A percentile compares a stretch with the other conserved stretches of the same genome.
Conservation (phyloP, 2,113 vertebrate species). For the Garra rufa region DNA sequence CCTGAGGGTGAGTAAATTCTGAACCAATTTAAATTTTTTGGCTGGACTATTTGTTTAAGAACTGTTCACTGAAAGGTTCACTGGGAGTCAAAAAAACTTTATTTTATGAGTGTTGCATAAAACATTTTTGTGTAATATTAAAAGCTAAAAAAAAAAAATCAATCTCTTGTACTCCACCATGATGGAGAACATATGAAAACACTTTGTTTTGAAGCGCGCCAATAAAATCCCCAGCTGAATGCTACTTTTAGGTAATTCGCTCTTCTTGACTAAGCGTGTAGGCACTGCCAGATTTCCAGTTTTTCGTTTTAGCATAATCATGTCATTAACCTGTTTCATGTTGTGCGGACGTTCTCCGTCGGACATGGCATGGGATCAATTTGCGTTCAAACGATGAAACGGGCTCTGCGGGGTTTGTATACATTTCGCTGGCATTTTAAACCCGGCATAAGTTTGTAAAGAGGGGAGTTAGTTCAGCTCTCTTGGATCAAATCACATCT, state of each 20-base stretch:
- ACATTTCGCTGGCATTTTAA: slow-evolving; percentile 32
- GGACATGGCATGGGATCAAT: slow-evolving; percentile 2
- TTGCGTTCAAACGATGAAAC: slow-evolving; percentile 29
- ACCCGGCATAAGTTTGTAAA: slow-evolving; percentile 6
- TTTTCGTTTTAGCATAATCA: slow-evolving; percentile 23
- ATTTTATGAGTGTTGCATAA: too few species aligned
- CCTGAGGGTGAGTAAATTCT: background rate
- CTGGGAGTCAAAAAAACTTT: background rate
- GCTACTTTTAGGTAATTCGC: slow-evolving; percentile 28
- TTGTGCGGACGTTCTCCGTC: background rate
- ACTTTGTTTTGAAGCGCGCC: slow-evolving; percentile 28
- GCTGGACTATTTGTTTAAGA: background rate
- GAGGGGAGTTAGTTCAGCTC: background rate
- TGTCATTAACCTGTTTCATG: slow-evolving; percentile 22
- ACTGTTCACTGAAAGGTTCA: background rate
- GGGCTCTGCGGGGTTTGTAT: slow-evolving; percentile 13
- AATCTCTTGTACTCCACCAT: slow-evolving; percentile 17
- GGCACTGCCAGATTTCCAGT: slow-evolving; percentile 27
- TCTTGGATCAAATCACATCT: slow-evolving; percentile 25
- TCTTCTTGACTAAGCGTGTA: slow-evolving; percentile 15
- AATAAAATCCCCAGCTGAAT: slow-evolving; percentile 32
- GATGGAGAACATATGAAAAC: slow-evolving; percentile 27
- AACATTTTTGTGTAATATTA: background rate
- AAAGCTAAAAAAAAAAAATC: slow-evolving; percentile 2
- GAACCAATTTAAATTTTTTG: too few species aligned